These are phyloP conservation scores for Pseudorasbora parva DNA, from an alignment of 2,113 vertebrate genomes.

Conservation along the genomic window DNA sequence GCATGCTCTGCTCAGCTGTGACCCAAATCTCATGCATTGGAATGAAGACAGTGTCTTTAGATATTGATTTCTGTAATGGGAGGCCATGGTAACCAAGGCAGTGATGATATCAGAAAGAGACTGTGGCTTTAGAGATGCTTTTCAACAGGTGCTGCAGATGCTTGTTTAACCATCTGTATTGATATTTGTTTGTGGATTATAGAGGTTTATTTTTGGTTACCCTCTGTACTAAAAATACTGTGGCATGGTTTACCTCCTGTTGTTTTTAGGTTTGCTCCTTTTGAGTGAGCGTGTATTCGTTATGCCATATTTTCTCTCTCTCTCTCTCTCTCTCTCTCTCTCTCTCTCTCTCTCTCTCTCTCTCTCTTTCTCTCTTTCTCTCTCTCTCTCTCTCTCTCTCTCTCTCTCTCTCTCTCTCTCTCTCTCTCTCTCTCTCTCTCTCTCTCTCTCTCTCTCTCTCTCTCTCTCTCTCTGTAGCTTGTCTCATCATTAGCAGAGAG, in stretches of 20 bases:
- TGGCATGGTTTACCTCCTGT: not conserved
- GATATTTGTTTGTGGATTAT: slow-evolving; percentile 30
- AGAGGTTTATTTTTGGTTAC: slow-evolving; percentile 24
- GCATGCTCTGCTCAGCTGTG: slow-evolving; percentile 36
- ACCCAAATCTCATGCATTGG: slow-evolving; percentile 53
- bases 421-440: too few species aligned
- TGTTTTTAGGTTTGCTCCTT: slow-evolving; percentile 2
- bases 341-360: too few species aligned
- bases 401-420: too few species aligned
- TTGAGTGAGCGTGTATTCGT: not conserved
- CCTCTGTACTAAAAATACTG: not conserved
- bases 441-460: too few species aligned
- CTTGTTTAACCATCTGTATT: slow-evolving; percentile 32
- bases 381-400: too few species aligned
- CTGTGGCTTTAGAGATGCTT: slow-evolving; percentile 51
- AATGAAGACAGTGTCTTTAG: slow-evolving; percentile 63
- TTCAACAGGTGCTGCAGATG: slow-evolving; percentile 48
- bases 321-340: too few species aligned
- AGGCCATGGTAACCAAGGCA: slow-evolving; percentile 57
- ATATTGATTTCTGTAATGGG: slow-evolving; percentile 65
- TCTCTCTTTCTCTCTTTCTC: too few species aligned
- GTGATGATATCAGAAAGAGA: slow-evolving; percentile 47
- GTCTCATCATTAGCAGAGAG: slow-evolving; percentile 5
- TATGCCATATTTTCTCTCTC: too few species aligned
- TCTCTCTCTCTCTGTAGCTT: too few species aligned